Evolutionary conservation across 2,797 vertebrate genomes (phyloP).

Genomic region (Brotula barbata): DNA sequence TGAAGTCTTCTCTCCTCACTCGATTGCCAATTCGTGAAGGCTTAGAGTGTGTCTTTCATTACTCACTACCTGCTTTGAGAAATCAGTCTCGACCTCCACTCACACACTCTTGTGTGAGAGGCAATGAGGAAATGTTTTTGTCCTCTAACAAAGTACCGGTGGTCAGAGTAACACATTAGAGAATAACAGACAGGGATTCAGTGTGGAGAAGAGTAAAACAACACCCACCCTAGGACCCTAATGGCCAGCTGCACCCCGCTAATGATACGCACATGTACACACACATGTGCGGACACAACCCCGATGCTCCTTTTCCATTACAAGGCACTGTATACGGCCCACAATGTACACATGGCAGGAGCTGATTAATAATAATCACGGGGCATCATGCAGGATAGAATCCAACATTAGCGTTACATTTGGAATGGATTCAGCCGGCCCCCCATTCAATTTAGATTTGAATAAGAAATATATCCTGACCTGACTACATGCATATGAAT

Average conservation of each 20-base stretch:
- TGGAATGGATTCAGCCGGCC: constrained; percentile 76
- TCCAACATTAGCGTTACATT: constrained; percentile 77
- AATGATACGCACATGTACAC: constrained; percentile 58
- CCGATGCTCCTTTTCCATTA: constrained; percentile 54
- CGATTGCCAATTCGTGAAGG: constrained; percentile 76
- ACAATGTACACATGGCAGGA: constrained; percentile 66
- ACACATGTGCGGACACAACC: neutral
- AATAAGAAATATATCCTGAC: constrained; percentile 80
- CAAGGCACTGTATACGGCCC: constrained; percentile 54
- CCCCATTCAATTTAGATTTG: constrained; percentile 83
- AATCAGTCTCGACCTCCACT: constrained; percentile 80
- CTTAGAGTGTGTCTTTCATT: constrained; percentile 81
- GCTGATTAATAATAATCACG: constrained; percentile 80
- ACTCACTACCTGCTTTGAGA: constrained; percentile 81
- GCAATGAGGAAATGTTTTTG: constrained; percentile 76
- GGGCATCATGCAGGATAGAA: constrained; percentile 77
- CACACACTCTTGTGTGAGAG: constrained; percentile 70
- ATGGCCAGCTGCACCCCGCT: constrained; percentile 73
- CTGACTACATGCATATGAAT: constrained; percentile 85
- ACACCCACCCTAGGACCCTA: constrained; percentile 68
- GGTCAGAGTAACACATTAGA: constrained; percentile 74
- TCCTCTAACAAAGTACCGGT: constrained; percentile 75
- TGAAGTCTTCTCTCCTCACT: constrained; percentile 78
- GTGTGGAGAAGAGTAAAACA: constrained; percentile 63
- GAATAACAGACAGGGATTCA: constrained; percentile 58